A percentile compares a stretch with the other conserved stretches of the same genome.
Evolutionary conservation across 2,797 vertebrate genomes (phyloP).

Genomic region (Scarus forsteni): DNA sequence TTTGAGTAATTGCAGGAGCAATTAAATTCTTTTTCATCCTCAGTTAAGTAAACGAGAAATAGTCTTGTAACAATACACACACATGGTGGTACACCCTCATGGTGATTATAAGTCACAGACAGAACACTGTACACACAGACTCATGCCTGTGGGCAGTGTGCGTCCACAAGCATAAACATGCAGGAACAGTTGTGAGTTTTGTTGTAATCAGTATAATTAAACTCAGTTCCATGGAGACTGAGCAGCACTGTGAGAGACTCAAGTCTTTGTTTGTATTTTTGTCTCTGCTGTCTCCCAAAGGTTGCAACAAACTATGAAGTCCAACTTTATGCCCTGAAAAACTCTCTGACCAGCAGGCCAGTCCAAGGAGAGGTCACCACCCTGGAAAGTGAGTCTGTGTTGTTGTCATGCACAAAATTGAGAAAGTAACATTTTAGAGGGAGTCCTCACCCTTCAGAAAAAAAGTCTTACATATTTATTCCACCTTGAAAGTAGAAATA

Average conservation of each 20-base stretch:
- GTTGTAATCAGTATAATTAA: background rate
- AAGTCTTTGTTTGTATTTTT: background rate
- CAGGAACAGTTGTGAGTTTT: background rate
- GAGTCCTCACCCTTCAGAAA: background rate
- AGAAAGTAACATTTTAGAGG: background rate
- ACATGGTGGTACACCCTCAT: background rate
- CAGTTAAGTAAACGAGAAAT: background rate
- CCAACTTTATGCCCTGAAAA: constrained; percentile 92
- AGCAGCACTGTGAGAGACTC: constrained; percentile 1
- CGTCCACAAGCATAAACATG: constrained; percentile 6
- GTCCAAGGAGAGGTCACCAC: constrained; percentile 91
- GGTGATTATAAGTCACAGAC: background rate
- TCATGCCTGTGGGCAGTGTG: constrained; percentile 6
- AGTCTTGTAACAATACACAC: background rate
- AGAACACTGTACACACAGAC: background rate
- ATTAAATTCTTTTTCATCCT: background rate
- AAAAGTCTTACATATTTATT: background rate
- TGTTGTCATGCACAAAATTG: background rate
- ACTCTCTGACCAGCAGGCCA: constrained; percentile 92
- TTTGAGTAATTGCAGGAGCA: background rate
- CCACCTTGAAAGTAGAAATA: background rate
- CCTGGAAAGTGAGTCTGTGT: constrained; percentile 90
- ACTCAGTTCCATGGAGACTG: background rate
- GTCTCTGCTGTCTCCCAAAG: constrained; percentile 68
- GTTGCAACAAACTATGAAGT: constrained; percentile 95